A percentile compares a stretch with the other conserved stretches of the same genome.
phyloP scores from a whole-genome alignment of 2,113 vertebrate species.

The Tor tambroides region DNA sequence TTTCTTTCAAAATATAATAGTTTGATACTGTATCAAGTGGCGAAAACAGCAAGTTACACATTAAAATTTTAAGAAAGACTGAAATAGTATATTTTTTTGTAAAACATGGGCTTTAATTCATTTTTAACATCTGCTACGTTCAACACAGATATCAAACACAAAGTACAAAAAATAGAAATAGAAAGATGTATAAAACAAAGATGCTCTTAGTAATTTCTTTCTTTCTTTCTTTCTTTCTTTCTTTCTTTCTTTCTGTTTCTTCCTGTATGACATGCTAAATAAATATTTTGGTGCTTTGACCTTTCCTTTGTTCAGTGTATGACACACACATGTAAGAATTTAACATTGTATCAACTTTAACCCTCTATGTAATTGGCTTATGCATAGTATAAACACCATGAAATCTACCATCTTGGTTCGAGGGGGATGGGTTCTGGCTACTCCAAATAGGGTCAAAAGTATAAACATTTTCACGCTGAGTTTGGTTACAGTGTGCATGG shows the following conservation, averaged over 20 bases:
- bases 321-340: constrained; percentile 64
- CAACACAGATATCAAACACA: constrained; percentile 58
- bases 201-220: no score
- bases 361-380: constrained; percentile 75
- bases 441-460: constrained; percentile 72
- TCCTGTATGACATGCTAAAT: background rate
- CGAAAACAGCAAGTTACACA: no score
- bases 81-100: no score
- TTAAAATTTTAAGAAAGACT: no score
- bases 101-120: no score
- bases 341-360: constrained; percentile 61
- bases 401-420: constrained; percentile 73
- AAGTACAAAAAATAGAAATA: no score
- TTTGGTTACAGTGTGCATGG: constrained; percentile 71
- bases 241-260: constrained; percentile 50
- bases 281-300: background rate
- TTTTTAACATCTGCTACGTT: constrained; percentile 55
- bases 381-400: constrained; percentile 75
- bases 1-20: no score
- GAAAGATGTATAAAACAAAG: no score
- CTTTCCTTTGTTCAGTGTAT: background rate
- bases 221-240: no score
- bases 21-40: no score
- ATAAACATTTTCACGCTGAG: constrained; percentile 77
- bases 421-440: constrained; percentile 68